Conservation (phyloP, 2,888 invertebrate species). For the Diarsia mendica region DNA sequence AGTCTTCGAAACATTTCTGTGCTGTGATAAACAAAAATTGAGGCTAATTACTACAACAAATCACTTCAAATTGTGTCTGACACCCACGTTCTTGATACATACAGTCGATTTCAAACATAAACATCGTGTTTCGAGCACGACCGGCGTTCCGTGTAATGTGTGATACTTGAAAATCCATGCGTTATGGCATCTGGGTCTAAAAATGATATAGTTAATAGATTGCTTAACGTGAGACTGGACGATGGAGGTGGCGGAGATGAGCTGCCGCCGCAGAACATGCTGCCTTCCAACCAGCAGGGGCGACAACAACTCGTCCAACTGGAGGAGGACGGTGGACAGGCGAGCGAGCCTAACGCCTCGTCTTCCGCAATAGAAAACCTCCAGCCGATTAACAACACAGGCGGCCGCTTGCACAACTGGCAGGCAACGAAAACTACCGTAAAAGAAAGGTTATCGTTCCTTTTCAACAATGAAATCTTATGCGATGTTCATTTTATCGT, state of each 20-base stretch:
- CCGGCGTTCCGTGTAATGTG: conserved; percentile 75
- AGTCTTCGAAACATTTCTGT: conserved; percentile 55
- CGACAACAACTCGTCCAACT: conserved; percentile 79
- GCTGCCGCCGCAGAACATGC: conserved; percentile 88
- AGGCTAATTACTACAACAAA: conserved; percentile 68
- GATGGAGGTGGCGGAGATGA: conserved; percentile 81
- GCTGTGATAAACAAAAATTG: conserved; percentile 71
- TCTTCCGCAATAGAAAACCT: conserved; percentile 83
- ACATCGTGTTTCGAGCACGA: conserved; percentile 48
- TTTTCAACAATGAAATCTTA: conserved; percentile 88
- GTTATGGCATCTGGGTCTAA: conserved; percentile 86
- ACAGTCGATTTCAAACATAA: conserved; percentile 49
- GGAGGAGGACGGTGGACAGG: conserved; percentile 80
- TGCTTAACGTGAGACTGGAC: conserved; percentile 82
- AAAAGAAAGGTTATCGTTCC: conserved; percentile 93
- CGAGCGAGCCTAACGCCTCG: conserved; percentile 78
- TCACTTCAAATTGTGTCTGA: conserved; percentile 60
- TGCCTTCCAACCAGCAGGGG: conserved; percentile 86
- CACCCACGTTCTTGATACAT: conserved; percentile 43
- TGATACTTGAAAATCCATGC: conserved; percentile 66
- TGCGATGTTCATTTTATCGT: conserved; percentile 95
- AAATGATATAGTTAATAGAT: conserved; percentile 84
- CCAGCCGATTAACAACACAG: conserved; percentile 84
- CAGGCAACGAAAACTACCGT: conserved; percentile 94
- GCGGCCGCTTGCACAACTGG: conserved; percentile 91